phyloP scores from a whole-genome alignment of 1,140 invertebrate species.

The Pogonomyrmex barbatus region DNA sequence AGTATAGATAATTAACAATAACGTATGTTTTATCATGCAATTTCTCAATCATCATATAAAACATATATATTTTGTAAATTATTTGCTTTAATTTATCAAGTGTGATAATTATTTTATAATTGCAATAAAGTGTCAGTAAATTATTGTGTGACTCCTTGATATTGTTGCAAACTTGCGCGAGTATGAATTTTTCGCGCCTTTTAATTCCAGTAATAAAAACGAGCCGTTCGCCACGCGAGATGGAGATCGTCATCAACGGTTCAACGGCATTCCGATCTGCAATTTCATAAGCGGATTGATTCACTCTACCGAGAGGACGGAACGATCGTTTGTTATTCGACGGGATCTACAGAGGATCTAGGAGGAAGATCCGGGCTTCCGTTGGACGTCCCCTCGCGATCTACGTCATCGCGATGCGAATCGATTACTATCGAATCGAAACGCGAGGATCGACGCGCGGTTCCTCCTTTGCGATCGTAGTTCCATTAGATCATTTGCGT shows the following conservation, averaged over 20 bases:
- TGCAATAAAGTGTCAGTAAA: neutral
- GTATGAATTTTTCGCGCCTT: constrained; percentile 43
- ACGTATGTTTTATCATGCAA: neutral
- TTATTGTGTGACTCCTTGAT: neutral
- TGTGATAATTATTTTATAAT: neutral
- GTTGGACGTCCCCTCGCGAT: neutral
- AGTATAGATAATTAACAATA: neutral
- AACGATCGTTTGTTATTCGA: constrained; percentile 25
- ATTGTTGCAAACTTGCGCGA: neutral
- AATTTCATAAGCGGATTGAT: constrained; percentile 37
- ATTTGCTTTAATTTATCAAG: neutral
- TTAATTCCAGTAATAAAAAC: constrained; percentile 53
- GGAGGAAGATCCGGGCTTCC: neutral
- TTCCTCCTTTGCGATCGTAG: constrained; percentile 24
- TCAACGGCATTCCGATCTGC: constrained; percentile 33
- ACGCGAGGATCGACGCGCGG: constrained; percentile 34
- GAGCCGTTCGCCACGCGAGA: constrained; percentile 41
- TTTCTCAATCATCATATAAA: constrained; percentile 22
- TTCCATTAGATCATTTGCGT: neutral
- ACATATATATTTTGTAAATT: neutral
- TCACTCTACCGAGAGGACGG: constrained; percentile 2
- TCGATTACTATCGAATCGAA: constrained; percentile 37
- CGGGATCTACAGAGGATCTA: constrained; percentile 6
- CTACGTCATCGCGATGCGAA: constrained; percentile 17
- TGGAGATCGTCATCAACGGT: constrained; percentile 39